Conservation (phyloP, 2,888 invertebrate genomes). For the Nycteola revayana region DNA sequence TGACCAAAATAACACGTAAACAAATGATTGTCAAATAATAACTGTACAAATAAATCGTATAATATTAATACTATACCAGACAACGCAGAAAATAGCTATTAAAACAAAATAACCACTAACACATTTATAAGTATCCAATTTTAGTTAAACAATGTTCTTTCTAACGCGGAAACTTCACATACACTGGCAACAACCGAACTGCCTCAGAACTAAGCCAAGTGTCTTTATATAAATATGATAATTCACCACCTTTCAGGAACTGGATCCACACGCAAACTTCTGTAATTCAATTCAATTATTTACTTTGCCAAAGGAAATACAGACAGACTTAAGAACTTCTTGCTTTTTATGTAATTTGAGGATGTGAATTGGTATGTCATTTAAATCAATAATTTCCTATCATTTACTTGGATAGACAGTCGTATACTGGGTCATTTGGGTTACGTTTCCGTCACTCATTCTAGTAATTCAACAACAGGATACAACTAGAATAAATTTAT, state of each 20-base stretch:
- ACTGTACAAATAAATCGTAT: too few species aligned
- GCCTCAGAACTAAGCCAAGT: slow-evolving; percentile 15
- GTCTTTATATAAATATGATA: slow-evolving; percentile 66
- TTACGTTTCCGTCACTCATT: too few species aligned
- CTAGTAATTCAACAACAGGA: too few species aligned
- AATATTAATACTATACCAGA: background rate
- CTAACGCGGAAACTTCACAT: slow-evolving; percentile 6
- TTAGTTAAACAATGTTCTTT: slow-evolving; percentile 10
- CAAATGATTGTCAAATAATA: too few species aligned
- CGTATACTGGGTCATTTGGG: background rate
- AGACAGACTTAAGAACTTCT: background rate
- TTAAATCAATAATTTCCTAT: background rate
- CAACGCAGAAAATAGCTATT: background rate
- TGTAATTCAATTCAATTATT: slow-evolving; percentile 49
- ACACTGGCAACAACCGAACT: slow-evolving; percentile 24
- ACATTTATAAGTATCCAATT: slow-evolving; percentile 11
- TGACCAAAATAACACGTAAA: too few species aligned
- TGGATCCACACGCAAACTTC: slow-evolving; percentile 49
- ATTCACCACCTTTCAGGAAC: slow-evolving; percentile 73
- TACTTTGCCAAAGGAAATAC: slow-evolving; percentile 28
- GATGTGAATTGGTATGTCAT: slow-evolving; percentile 3
- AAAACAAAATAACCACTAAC: slow-evolving; percentile 5
- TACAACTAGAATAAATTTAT: too few species aligned
- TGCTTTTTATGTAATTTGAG: background rate
- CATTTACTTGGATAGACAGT: background rate